A percentile compares a stretch with the other conserved stretches of the same genome.
phyloP scores from a whole-genome alignment of 30 jellyfish, hydroid and myxozoan genomes.

The Calvadosia cruxmelitensis region DNA sequence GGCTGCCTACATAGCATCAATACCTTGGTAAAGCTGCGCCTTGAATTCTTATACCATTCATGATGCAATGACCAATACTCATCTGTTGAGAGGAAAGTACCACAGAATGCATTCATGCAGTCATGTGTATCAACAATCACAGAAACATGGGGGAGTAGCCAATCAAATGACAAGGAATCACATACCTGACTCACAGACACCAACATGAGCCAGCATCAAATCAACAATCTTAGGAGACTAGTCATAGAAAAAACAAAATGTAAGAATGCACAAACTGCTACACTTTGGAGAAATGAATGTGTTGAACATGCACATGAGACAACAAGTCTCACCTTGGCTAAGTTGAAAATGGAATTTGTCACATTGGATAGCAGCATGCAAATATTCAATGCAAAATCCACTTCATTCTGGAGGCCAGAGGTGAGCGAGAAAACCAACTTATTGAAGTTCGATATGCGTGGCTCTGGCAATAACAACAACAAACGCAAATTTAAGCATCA shows the following conservation, averaged over 20 bases:
- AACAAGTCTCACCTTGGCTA: constrained; percentile 67
- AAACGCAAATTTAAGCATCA: background rate
- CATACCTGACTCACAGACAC: constrained; percentile 65
- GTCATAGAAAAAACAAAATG: background rate
- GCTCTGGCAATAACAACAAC: constrained; percentile 25
- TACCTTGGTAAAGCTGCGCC: constrained; percentile 63
- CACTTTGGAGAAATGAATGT: too few species aligned
- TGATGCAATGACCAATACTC: constrained; percentile 15
- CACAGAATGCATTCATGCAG: too few species aligned
- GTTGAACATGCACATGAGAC: too few species aligned
- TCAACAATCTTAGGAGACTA: constrained; percentile 66
- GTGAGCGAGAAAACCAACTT: constrained; percentile 55
- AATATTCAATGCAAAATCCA: constrained; percentile 74
- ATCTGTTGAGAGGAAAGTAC: constrained; percentile 14
- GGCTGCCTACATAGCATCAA: too few species aligned
- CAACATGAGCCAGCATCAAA: constrained; percentile 76
- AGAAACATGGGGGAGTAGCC: too few species aligned
- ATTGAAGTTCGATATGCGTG: constrained; percentile 53
- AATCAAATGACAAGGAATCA: too few species aligned
- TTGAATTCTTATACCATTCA: constrained; percentile 72
- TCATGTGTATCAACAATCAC: too few species aligned
- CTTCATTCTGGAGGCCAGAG: constrained; percentile 83
- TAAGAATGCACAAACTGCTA: background rate
- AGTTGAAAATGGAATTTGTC: constrained; percentile 76
- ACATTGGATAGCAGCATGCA: constrained; percentile 81